Conservation (phyloP, 2,113 vertebrate species). For the Pionites leucogaster region DNA sequence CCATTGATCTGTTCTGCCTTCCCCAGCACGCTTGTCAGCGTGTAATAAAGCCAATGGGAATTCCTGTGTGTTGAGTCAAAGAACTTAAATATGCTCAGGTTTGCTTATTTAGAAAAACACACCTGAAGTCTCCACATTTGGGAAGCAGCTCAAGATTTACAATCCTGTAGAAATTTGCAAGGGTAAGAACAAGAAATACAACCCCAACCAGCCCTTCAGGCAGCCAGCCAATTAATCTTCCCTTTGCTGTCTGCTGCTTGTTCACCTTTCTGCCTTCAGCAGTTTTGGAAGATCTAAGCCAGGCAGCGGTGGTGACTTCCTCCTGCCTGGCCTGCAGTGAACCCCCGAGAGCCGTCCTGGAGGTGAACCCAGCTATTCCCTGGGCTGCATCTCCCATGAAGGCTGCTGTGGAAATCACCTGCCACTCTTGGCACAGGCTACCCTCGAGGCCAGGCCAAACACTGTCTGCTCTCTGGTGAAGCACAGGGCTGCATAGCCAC, state of each 20-base stretch:
- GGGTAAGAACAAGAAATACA: slow-evolving; percentile 65
- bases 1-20: slow-evolving; percentile 53
- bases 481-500: not conserved
- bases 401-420: slow-evolving; percentile 23
- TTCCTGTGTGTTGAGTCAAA: slow-evolving; percentile 56
- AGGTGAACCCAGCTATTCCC: not conserved
- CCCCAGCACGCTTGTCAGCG: not conserved
- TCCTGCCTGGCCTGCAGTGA: slow-evolving; percentile 43
- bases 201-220: slow-evolving; percentile 52
- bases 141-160: slow-evolving; percentile 66
- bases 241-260: slow-evolving; percentile 60
- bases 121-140: slow-evolving; percentile 56
- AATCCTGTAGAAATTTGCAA: slow-evolving; percentile 54
- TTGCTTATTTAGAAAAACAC: slow-evolving; percentile 56
- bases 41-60: slow-evolving; percentile 53
- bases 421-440: accelerated
- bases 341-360: not conserved
- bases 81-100: slow-evolving; percentile 36
- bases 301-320: slow-evolving; percentile 10
- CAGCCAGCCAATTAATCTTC: slow-evolving; percentile 55
- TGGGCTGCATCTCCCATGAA: not conserved
- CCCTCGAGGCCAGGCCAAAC: accelerated
- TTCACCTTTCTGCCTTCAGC: slow-evolving; percentile 52
- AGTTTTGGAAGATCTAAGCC: slow-evolving; percentile 48
- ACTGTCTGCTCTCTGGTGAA: accelerated